A percentile compares a stretch with the other conserved stretches of the same genome.
Evolutionary conservation across 2,113 vertebrate species (phyloP).

Genomic region (Oryzias javanicus): DNA sequence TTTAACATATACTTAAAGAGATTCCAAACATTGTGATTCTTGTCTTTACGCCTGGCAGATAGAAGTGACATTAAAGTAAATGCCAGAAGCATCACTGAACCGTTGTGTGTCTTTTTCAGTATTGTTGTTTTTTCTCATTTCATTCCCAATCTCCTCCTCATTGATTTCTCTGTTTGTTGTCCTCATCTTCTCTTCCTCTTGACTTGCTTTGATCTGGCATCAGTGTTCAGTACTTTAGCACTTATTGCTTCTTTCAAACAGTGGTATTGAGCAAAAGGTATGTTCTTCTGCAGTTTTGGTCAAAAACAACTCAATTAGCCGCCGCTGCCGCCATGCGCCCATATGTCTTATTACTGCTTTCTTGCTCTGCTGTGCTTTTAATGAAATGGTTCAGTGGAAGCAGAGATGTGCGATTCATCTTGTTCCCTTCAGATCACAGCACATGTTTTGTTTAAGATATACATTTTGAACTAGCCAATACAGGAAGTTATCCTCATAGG

Average conservation of each 20-base stretch:
- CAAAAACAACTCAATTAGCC: slow-evolving; percentile 57
- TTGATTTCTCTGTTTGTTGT: slow-evolving; percentile 48
- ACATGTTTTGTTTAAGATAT: neutral
- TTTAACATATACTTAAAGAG: no score
- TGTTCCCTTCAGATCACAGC: slow-evolving; percentile 50
- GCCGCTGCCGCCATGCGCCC: slow-evolving; percentile 33
- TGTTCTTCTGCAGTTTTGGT: slow-evolving; percentile 56
- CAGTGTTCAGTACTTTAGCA: slow-evolving; percentile 39
- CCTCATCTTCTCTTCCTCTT: slow-evolving; percentile 29
- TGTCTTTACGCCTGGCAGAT: neutral
- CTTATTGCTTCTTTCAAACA: slow-evolving; percentile 52
- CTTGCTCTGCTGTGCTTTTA: slow-evolving; percentile 47
- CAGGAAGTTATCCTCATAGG: no score
- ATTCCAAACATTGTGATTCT: no score
- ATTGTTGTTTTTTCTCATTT: slow-evolving; percentile 19
- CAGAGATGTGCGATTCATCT: slow-evolving; percentile 51
- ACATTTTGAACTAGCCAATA: no score
- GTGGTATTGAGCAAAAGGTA: slow-evolving; percentile 59
- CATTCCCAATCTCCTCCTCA: slow-evolving; percentile 29
- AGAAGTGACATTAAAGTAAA: neutral
- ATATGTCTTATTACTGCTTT: slow-evolving; percentile 32
- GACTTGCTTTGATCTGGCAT: slow-evolving; percentile 51
- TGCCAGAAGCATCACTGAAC: neutral
- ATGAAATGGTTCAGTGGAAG: slow-evolving; percentile 55
- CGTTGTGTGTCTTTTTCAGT: no score